These are phyloP conservation scores for Myotis findleyi DNA, from an alignment of 2,797 vertebrate species.

Conservation along the genomic window DNA sequence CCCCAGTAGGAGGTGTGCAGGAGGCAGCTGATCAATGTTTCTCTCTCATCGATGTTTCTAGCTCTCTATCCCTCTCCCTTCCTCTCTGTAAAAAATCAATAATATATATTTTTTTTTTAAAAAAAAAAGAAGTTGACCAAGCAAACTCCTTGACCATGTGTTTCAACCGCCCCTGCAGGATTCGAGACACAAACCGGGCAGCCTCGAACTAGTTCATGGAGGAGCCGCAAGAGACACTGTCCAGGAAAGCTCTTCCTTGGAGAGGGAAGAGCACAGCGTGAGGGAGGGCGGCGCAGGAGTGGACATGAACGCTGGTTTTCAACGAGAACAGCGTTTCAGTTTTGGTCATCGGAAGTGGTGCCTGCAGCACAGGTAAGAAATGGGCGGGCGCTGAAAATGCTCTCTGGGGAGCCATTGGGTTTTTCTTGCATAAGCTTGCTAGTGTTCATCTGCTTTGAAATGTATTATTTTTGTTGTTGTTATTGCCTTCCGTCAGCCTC, in stretches of 20 bases:
- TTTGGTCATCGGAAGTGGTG: conserved; percentile 83
- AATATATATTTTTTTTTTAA: too few relatives aligned
- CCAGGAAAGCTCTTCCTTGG: conserved; percentile 33
- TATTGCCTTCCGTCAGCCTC: neutral
- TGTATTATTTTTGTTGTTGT: neutral
- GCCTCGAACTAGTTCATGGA: conserved; percentile 62
- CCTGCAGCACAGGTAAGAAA: conserved; percentile 78
- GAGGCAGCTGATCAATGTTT: too few relatives aligned
- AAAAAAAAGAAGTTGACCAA: neutral
- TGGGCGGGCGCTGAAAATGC: accelerated
- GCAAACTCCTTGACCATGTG: conserved; percentile 42
- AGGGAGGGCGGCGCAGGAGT: conserved; percentile 50
- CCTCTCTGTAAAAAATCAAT: too few relatives aligned
- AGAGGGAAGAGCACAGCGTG: conserved; percentile 5
- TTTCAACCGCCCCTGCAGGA: conserved; percentile 51
- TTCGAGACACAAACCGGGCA: neutral
- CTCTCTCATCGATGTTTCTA: too few relatives aligned
- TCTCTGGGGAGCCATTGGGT: neutral
- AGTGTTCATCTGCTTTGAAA: neutral
- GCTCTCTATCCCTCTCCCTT: too few relatives aligned
- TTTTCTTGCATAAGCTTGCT: neutral
- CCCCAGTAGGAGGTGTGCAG: too few relatives aligned
- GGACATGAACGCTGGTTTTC: conserved; percentile 81
- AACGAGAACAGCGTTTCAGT: conserved; percentile 76
- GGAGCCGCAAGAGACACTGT: neutral